Evolutionary conservation across 2,888 invertebrate species (phyloP).

Genomic region (Netelia melanura): DNA sequence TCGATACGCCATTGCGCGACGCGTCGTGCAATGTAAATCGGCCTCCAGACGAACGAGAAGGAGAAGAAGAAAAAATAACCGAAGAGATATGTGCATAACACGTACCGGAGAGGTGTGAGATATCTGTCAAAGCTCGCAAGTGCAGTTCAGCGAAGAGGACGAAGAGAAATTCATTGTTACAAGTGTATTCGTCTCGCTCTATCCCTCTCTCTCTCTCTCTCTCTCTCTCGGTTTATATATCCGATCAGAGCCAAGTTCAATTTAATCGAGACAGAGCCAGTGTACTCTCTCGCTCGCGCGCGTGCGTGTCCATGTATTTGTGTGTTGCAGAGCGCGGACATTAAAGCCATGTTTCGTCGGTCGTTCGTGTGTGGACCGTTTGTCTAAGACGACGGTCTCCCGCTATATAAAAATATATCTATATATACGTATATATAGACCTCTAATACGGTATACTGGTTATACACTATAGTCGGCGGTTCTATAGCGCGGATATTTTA

Average conservation of each 20-base stretch:
- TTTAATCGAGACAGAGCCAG: slow-evolving; percentile 39
- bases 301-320: not conserved
- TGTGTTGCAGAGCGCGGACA: too few species aligned
- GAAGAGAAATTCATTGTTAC: not conserved
- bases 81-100: slow-evolving; percentile 20
- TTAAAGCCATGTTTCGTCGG: too few species aligned
- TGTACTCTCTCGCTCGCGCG: not conserved
- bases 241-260: slow-evolving; percentile 59
- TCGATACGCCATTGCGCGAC: slow-evolving; percentile 83
- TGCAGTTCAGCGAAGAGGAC: slow-evolving; percentile 29
- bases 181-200: not conserved
- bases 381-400: slow-evolving; percentile 18
- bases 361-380: slow-evolving; percentile 6
- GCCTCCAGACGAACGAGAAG: slow-evolving; percentile 17
- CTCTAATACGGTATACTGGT: not conserved
- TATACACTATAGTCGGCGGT: not conserved
- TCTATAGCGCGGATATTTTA: slow-evolving; percentile 53
- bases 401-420: not conserved
- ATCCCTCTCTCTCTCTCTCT: not conserved
- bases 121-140: slow-evolving; percentile 63
- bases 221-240: not conserved
- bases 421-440: not conserved
- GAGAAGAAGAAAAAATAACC: not conserved
- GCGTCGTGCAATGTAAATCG: slow-evolving; percentile 79
- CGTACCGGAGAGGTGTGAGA: slow-evolving; percentile 40